Evolutionary conservation across 2,797 vertebrate species (phyloP).

Genomic region (Silurus aristotelis): DNA sequence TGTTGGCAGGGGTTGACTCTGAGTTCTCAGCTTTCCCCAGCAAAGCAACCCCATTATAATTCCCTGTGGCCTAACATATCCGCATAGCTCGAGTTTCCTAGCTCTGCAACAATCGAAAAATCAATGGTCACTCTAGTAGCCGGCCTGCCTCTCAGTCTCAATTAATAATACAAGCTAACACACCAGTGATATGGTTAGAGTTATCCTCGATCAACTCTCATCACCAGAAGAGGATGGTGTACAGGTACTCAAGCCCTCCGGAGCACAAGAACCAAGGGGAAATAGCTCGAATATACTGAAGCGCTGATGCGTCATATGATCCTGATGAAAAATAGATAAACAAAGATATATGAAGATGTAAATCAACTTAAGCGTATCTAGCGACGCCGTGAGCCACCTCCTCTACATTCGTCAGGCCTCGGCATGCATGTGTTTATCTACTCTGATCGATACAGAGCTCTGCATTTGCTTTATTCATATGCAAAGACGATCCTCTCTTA

Average conservation of each 20-base stretch:
- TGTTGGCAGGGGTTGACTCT: constrained; percentile 51
- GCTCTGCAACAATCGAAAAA: constrained; percentile 69
- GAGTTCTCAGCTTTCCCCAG: constrained; percentile 60
- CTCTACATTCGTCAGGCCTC: background rate
- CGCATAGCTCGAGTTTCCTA: constrained; percentile 66
- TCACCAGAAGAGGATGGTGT: constrained; percentile 48
- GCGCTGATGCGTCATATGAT: background rate
- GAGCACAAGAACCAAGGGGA: background rate
- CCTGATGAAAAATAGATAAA: background rate
- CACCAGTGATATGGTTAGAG: constrained; percentile 59
- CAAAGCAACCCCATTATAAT: constrained; percentile 69
- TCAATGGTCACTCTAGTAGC: constrained; percentile 66
- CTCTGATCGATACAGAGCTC: constrained; percentile 53
- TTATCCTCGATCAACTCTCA: constrained; percentile 56
- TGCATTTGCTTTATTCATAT: constrained; percentile 63
- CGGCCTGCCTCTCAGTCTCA: constrained; percentile 59
- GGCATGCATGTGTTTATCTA: constrained; percentile 18
- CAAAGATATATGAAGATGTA: background rate
- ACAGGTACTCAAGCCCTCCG: background rate
- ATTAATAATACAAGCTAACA: constrained; percentile 67
- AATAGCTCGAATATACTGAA: background rate
- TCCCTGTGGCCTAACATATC: constrained; percentile 64
- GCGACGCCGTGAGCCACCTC: constrained; percentile 7
- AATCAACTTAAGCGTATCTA: constrained; percentile 25
- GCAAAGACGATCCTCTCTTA: constrained; percentile 66